Evolutionary conservation across 2,797 vertebrate genomes (phyloP), one percentile per base, ranked within the genome.

Genomic region (Enteromius fasciolatus): DNA sequence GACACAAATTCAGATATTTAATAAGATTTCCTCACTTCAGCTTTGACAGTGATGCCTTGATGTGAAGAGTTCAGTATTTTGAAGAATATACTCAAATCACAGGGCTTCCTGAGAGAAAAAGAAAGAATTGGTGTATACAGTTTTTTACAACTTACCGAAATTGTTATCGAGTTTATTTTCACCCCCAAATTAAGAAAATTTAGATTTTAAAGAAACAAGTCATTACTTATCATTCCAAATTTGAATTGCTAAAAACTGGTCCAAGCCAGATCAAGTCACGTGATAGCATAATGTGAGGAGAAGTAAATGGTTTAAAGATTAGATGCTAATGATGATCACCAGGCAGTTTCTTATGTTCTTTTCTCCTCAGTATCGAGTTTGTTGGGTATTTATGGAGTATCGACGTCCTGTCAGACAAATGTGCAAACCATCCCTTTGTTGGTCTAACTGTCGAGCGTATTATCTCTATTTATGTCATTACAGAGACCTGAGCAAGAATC

Each of bases 401-500:
- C 6, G 48, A 20, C 48, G 2, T 79, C 15, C 77, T 54, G 41
- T 61, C 50, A 61, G 39, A 46, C 12, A 70, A 70, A 80, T 61
- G 39, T 59, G 67, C 75, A 80, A 44, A 57, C 17, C 39, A 70
- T 68, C 18, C 15, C 39, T 70, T 52, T 70, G 36, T 70, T 61
- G 74, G 46, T 69, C 31, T 57, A 41, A 59, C 50, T 46, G 44
- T 52, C 15, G 28, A 15, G 59, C n/a, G 20, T 69, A 80, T 82
- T 63, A 54, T 48, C 64, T 82, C 68, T 50, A 36, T 73, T 74
- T 44, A 73, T 50, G 77, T 50, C 80, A 92, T 93, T 91, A 72
- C 93, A 99, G 98, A 94, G 98, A 99, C 93, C 94, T 99, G 92
- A 99, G 98, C 93, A 99, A 99, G 94, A 99, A 99, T 94, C 98